Conservation (phyloP, 1,140 invertebrate genomes). For the Phenacoccus solenopsis region DNA sequence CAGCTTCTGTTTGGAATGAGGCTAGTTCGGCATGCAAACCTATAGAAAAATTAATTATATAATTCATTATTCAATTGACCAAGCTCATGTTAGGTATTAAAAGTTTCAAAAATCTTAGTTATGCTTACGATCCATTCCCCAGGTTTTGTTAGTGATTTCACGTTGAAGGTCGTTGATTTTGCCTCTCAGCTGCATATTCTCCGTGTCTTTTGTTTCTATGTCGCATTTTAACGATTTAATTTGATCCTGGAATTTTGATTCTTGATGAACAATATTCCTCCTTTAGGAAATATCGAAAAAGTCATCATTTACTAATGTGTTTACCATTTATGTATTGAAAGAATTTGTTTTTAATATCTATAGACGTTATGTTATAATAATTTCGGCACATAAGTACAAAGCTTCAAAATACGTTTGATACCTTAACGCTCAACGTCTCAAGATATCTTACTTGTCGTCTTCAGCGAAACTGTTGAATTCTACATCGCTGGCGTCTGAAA, state of each 20-base stretch:
- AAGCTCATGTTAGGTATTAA: too few species aligned
- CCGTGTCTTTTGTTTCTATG: conserved; percentile 36
- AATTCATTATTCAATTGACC: background rate
- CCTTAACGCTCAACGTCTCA: too few species aligned
- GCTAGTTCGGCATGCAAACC: conserved; percentile 42
- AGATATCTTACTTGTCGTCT: background rate
- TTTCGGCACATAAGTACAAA: too few species aligned
- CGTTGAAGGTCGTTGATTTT: conserved; percentile 41
- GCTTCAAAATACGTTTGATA: too few species aligned
- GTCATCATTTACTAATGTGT: too few species aligned
- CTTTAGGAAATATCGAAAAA: conserved; percentile 28
- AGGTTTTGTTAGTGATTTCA: conserved; percentile 39
- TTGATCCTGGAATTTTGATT: conserved; percentile 38
- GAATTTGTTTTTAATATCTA: too few species aligned
- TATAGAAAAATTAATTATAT: conserved; percentile 26
- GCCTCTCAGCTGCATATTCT: conserved; percentile 37
- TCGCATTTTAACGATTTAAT: conserved; percentile 39
- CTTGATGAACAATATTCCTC: conserved; percentile 41
- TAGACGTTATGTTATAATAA: too few species aligned
- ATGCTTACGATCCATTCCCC: conserved; percentile 42
- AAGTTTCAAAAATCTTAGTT: too few species aligned
- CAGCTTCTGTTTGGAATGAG: conserved; percentile 42
- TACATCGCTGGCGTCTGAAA: conserved; percentile 5
- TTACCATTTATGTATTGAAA: too few species aligned
- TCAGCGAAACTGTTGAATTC: background rate